Evolutionary conservation across 2,888 invertebrate species (phyloP).

Genomic region (Antitype chi): DNA sequence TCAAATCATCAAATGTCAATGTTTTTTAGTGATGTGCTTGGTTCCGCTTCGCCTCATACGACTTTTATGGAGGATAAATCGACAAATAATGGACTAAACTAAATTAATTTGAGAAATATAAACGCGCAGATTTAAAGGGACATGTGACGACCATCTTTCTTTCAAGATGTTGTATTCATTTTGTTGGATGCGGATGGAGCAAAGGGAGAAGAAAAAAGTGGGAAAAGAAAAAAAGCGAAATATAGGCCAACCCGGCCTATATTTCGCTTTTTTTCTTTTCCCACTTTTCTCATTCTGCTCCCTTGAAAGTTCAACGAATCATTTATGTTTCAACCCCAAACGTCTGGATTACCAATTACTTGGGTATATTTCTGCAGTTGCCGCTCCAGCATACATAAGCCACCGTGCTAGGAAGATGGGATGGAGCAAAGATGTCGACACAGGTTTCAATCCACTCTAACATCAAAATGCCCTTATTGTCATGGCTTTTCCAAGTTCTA

Average conservation of each 20-base stretch:
- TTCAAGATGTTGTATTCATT: background rate
- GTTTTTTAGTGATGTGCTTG: slow-evolving; percentile 8
- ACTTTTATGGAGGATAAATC: too few species aligned
- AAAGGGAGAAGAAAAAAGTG: too few species aligned
- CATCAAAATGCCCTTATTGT: background rate
- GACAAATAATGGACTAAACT: background rate
- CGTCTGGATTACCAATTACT: background rate
- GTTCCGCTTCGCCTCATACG: too few species aligned
- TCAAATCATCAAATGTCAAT: background rate
- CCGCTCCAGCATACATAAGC: background rate
- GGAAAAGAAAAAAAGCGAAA: too few species aligned
- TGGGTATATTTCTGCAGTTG: background rate
- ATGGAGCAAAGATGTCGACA: background rate
- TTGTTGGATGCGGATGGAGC: background rate
- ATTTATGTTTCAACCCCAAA: background rate
- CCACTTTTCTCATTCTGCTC: too few species aligned
- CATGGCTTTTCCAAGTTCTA: background rate
- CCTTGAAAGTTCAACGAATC: background rate
- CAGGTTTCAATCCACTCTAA: background rate
- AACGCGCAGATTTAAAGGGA: too few species aligned
- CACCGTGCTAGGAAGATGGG: background rate
- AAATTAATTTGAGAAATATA: background rate
- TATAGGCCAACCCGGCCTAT: too few species aligned
- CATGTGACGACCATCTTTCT: background rate
- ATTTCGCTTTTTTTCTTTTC: too few species aligned